Evolutionary conservation across 2,888 invertebrate species (phyloP), one percentile per base, ranked within the genome.

Genomic region (Spilarctia lutea): DNA sequence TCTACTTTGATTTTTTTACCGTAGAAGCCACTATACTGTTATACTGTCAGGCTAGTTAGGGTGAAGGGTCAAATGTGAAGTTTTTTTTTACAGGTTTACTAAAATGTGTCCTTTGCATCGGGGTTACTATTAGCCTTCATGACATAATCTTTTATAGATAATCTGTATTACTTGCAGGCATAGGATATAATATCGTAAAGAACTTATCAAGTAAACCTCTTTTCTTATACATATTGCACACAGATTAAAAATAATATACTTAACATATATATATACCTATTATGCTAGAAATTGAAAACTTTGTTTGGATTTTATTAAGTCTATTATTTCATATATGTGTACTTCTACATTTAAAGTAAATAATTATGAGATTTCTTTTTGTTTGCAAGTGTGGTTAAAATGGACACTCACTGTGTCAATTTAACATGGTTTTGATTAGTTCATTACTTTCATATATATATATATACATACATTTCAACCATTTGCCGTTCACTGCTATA

Each of bases 361-460:
- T 45, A 68, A 68, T 45, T 20, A 30, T 68, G 68, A 68, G 68
- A 45, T 45, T 45, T 45, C 20, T 68, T 67, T 68, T 48, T 1
- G 30, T 30, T 45, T 27, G 27, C 30, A 56, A 56, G 11, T 18
- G 8, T 30, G 63, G 30, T 30, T 30, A 30, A 30, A 63, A 18
- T 18, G 63, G 63, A 63, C 30, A 30, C 56, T 7, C 10, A n/a
- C 24, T 60, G 56, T 60, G 45, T 45, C 13, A 6, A 56, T n/a
- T 56, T n/a, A 56, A 56, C n/a, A 10, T 56, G n/a, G 3, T 56
- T 56, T 56, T 11, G 16, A 27, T 60, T 60, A 13, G 27, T 27
- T 11, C 27, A 60, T n/a, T 35, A 18, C 65, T 20, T 66, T 42
- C 6, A 56, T 35, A 35, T n/a, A 48, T 8, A 33, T 39, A 4